These are phyloP conservation scores for Xerus inauris DNA, from an alignment of 2,113 vertebrate species.

Conservation along the genomic window DNA sequence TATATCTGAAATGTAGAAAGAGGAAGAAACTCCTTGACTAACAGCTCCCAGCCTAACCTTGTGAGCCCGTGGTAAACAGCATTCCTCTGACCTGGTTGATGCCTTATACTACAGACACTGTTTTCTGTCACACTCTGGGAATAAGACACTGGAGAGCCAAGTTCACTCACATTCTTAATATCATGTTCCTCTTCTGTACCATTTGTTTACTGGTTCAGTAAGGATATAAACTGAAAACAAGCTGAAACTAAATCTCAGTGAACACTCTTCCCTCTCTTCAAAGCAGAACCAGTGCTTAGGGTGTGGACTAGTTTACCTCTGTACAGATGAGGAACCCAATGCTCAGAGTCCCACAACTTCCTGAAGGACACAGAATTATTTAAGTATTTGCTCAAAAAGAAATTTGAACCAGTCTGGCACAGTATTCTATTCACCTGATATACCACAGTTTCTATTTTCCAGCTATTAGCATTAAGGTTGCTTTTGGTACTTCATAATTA, in stretches of 20 bases:
- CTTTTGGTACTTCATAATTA: constrained; percentile 26
- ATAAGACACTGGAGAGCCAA: neutral
- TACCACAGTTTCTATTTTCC: neutral
- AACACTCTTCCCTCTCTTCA: neutral
- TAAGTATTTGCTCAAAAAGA: neutral
- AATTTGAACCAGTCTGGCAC: neutral
- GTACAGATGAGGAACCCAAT: neutral
- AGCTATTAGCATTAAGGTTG: neutral
- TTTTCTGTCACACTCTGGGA: neutral
- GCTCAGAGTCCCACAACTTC: neutral
- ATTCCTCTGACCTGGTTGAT: too few relatives aligned
- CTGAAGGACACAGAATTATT: neutral
- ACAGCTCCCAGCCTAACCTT: neutral
- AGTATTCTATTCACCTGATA: neutral
- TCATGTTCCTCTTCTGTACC: neutral
- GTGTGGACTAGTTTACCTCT: neutral
- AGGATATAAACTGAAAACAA: neutral
- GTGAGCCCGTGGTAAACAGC: neutral
- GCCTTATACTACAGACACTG: neutral
- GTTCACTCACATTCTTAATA: neutral
- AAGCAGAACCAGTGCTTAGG: neutral
- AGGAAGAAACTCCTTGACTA: neutral
- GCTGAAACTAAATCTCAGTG: neutral
- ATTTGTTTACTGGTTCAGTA: neutral
- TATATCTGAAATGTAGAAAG: neutral